Evolutionary conservation across 2,113 vertebrate species (phyloP).

Genomic region (Taurulus bubalis): DNA sequence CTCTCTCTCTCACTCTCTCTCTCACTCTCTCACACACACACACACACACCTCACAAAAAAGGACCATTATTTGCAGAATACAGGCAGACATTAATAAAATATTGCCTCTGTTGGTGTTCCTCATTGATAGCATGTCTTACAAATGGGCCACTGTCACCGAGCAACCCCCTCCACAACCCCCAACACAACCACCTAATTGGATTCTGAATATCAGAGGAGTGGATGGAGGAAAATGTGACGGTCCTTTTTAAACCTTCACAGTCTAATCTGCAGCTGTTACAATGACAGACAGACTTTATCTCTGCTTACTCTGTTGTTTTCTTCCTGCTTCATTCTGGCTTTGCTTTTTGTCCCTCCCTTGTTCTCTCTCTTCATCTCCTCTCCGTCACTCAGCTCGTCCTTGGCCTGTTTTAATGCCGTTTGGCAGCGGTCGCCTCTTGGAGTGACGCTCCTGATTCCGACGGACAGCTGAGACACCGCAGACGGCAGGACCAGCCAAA

Average conservation of each 20-base stretch:
- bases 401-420: constrained; percentile 31
- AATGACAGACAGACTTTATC: constrained; percentile 24
- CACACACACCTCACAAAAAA: neutral
- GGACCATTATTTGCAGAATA: constrained; percentile 17
- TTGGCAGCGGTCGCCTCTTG: constrained; percentile 43
- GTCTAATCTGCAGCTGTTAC: constrained; percentile 20
- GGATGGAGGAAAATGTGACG: constrained; percentile 30
- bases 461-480: constrained; percentile 17
- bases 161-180: constrained; percentile 19
- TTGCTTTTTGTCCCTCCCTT: neutral
- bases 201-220: constrained; percentile 61
- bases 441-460: constrained; percentile 21
- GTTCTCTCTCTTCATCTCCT: constrained; percentile 9
- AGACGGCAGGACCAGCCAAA: constrained; percentile 29
- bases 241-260: constrained; percentile 32
- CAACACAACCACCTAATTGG: constrained; percentile 52
- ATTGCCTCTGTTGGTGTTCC: constrained; percentile 35
- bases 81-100: constrained; percentile 58
- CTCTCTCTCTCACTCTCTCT: too few relatives aligned
- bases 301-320: neutral
- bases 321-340: neutral
- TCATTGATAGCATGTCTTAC: constrained; percentile 47
- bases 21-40: too few relatives aligned
- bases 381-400: neutral
- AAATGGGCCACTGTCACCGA: constrained; percentile 49